phyloP scores from a whole-genome alignment of 2,113 vertebrate species.

The Tetraodon nigroviridis region DNA sequence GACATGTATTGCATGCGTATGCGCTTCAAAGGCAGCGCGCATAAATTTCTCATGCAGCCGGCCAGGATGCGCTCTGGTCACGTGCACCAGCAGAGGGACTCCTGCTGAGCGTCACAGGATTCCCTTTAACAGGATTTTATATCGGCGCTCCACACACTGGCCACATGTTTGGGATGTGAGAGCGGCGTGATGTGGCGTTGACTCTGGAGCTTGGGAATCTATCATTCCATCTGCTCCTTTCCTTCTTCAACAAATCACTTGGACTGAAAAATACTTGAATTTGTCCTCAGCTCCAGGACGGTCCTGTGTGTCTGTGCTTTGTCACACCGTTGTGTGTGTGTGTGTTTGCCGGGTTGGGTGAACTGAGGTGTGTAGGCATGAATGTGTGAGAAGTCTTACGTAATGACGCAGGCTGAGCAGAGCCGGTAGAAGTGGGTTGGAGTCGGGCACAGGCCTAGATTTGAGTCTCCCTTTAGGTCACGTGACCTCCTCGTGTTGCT shows the following conservation, averaged over 20 bases:
- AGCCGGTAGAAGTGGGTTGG: conserved; percentile 31
- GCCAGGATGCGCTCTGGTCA: conserved; percentile 52
- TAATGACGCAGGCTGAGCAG: conserved; percentile 29
- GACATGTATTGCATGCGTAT: conserved; percentile 45
- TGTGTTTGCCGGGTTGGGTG: conserved; percentile 10
- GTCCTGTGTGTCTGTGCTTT: background rate
- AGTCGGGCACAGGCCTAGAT: conserved; percentile 52
- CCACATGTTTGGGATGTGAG: conserved; percentile 22
- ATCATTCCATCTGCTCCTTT: background rate
- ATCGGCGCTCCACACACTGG: conserved; percentile 34
- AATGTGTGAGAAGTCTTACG: conserved; percentile 40
- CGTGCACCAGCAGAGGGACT: conserved; percentile 36
- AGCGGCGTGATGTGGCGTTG: conserved; percentile 38
- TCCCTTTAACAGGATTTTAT: conserved; percentile 62
- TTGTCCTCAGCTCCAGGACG: conserved; percentile 2
- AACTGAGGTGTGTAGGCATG: conserved; percentile 50
- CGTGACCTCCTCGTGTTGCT: conserved; percentile 39
- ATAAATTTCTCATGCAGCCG: conserved; percentile 63
- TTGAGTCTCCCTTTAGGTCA: background rate
- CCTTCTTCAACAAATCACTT: background rate
- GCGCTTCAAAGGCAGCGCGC: conserved; percentile 44
- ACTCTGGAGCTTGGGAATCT: conserved; percentile 6
- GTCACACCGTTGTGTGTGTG: background rate
- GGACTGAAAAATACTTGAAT: conserved; percentile 12
- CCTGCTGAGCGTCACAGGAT: conserved; percentile 47